Evolutionary conservation across 2,797 vertebrate genomes (phyloP), one percentile per base, ranked within the genome.

Genomic region (Apogon hyalosoma): DNA sequence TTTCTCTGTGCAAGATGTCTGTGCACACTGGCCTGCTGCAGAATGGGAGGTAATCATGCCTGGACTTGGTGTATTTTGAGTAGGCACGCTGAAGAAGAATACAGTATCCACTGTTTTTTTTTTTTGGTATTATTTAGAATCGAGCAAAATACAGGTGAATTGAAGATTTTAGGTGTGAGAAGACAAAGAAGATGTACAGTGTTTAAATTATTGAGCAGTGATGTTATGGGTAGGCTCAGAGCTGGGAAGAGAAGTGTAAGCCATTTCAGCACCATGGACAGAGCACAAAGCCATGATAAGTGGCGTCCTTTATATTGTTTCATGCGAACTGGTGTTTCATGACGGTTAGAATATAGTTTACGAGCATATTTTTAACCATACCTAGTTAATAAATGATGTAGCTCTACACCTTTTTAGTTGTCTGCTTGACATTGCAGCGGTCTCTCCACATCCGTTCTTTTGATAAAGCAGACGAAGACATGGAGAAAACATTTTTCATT

Each of bases 191-290:
- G 36, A 45, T 33, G 0, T 52, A 28, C 7, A 47, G 39, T 38
- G 38, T 73, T 57, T 87, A 3, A 73, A 71, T 84, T 67, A 75
- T 89, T 85, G 8, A 80, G 33, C 51, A 28, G n/a, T 54, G 54
- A 63, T 16, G 19, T 72, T 69, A 58, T 38, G 7, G 46, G 47
- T 8, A 4, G 56, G n/a, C 38, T 50, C 46, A 41, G 58, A 28
- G 24, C 24, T 12, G 51, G 38, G 51, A n/a, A 54, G 48, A 48
- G 50, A 71, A 61, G 55, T 3, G 53, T 11, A 50, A 60, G 41
- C 65, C 11, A 33, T 80, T 90, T 91, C 87, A 90, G 87, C 73
- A 90, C 87, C 90, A 86, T 61, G 89, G 91, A 90, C 85, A 91
- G 86, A 85, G 73, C 63, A 50, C 66, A 46, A 11, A 31, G 58